phyloP scores from a whole-genome alignment of 2,797 vertebrate species.

The Harpagifer antarcticus region DNA sequence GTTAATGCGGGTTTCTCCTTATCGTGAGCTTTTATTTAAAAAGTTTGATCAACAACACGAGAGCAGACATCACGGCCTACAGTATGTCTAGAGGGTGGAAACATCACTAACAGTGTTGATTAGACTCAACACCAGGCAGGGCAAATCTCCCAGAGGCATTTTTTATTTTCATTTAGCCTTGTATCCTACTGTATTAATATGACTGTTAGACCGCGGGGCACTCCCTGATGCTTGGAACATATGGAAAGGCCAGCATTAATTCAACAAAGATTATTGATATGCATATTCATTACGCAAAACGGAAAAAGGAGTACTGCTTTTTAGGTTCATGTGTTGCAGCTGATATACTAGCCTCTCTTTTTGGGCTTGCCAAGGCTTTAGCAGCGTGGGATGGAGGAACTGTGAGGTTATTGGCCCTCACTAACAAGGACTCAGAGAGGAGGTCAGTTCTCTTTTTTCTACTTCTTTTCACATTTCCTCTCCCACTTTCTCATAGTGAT shows the following conservation, averaged over 20 bases:
- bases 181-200: conserved; percentile 60
- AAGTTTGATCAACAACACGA: conserved; percentile 19
- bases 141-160: conserved; percentile 37
- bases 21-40: conserved; percentile 16
- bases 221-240: conserved; percentile 56
- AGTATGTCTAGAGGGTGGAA: conserved; percentile 12
- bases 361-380: conserved; percentile 46
- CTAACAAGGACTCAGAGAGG: conserved; percentile 64
- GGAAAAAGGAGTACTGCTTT: conserved; percentile 10
- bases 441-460: conserved; percentile 40
- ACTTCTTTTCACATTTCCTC: conserved; percentile 29
- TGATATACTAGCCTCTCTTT: conserved; percentile 38
- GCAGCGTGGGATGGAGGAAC: conserved; percentile 56
- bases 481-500: conserved; percentile 7
- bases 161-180: conserved; percentile 65
- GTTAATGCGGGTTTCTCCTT: background rate
- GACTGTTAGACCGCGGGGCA: conserved; percentile 50
- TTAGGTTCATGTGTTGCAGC: conserved; percentile 15
- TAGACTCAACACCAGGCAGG: conserved; percentile 37
- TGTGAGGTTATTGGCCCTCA: conserved; percentile 54
- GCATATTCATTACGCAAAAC: conserved; percentile 55
- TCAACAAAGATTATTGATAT: conserved; percentile 45
- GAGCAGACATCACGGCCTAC: background rate
- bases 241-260: conserved; percentile 44
- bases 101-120: conserved; percentile 37